Evolutionary conservation across 2,888 invertebrate genomes (phyloP), one percentile per base, ranked within the genome.

Genomic region (Conops quadrifasciatus): DNA sequence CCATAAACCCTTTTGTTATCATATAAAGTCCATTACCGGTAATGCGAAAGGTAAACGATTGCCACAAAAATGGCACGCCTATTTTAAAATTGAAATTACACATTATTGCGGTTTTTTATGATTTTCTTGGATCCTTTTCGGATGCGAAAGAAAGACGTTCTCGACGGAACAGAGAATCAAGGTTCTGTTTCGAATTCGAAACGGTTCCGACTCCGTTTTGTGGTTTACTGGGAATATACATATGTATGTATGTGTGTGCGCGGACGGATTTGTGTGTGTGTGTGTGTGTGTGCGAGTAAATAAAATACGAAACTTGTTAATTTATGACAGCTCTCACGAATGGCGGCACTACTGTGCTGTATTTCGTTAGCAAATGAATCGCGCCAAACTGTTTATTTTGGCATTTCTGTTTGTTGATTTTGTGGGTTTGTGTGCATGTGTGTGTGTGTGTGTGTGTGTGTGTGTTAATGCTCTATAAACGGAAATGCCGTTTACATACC

Each of bases 351-450:
- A 21, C n/a, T n/a, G 21, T 21, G 9, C 53, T 28, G 58, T 28
- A 15, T 58, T 58, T 26, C 26, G 26, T 16, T 58, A 16, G 58
- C 24, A 58, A 58, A 58, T 26, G 26, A 58, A 58, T 58, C 24
- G 15, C 58, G 9, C 13, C 15, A 26, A 58, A 58, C 26, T 58
- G 58, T 19, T 36, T 36, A 36, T 36, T 36, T 24, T 58, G 21
- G 26, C 26, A 24, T 58, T 58, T 13, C 24, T 9, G 58, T 58
- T 19, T 49, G 49, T 49, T 7, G 49, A 16, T 49, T 16, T 19
- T 19, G 49, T 36, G 36, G 9, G 36, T 19, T 49, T 58, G 26
- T 63, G 24, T 63, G 63, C 26, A 2, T 59, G 59, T 62, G 62
- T 63, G 43, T 43, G 63, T 7, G 24, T 47, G 47, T n/a, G 21